These are phyloP conservation scores for Pissodes strobi DNA, from an alignment of 1,140 invertebrate genomes.

Conservation along the genomic window DNA sequence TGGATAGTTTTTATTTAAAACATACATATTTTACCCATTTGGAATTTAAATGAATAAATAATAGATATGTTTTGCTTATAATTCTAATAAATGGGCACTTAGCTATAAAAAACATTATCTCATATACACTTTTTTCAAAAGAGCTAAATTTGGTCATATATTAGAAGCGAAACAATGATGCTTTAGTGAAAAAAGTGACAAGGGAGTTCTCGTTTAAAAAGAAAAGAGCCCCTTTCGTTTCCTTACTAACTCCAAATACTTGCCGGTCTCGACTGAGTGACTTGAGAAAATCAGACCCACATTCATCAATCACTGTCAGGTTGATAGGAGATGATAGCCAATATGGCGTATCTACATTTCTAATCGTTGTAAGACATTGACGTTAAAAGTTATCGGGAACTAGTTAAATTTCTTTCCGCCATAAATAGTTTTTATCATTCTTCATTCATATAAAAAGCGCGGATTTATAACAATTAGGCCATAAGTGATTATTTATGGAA, in stretches of 20 bases:
- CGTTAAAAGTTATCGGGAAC: conserved; percentile 42
- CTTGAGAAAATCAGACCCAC: conserved; percentile 40
- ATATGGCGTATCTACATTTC: conserved; percentile 48
- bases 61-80: no score
- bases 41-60: no score
- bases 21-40: no score
- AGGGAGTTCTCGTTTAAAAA: conserved; percentile 11
- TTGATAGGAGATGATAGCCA: conserved; percentile 47
- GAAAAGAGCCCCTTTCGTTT: conserved; percentile 21
- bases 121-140: no score
- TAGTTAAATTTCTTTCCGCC: conserved; percentile 33
- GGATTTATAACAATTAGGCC: no score
- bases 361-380: conserved; percentile 51
- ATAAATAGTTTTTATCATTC: no score
- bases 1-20: no score
- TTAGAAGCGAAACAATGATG: conserved; percentile 3
- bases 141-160: background rate
- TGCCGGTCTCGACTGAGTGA: conserved; percentile 37
- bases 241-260: conserved; percentile 20
- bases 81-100: no score
- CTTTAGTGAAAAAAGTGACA: conserved; percentile 13
- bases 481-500: no score
- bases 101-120: no score
- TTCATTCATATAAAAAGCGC: no score
- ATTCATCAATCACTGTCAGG: conserved; percentile 50